Base-by-base conservation (phyloP, 2,888 invertebrate species). In the Hecatera dysodea region DNA sequence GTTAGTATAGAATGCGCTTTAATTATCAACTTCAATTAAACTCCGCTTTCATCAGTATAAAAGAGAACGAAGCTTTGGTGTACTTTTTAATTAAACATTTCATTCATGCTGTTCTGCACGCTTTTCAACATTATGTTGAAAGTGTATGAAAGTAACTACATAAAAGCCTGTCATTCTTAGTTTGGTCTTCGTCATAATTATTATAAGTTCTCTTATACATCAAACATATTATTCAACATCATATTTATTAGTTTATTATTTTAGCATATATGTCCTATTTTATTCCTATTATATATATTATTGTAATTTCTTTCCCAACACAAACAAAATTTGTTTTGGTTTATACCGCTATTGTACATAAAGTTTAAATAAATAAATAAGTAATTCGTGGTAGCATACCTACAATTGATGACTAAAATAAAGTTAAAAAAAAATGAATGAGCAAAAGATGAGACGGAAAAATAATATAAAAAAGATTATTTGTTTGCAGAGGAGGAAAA, bases 1-100 rank as follows among this genome's bases (percentile, higher is more conserved):
- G 55, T 52, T 50, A 63, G 50, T 56, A 72, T 71, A 39, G 39
- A 67, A 79, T 71, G 71, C 65, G 50, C 52, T 81, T 73, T 66
- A 73, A 84, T 78, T 78, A 84, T 46, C 39, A 71, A 69, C 56
- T 73, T 81, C 53, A 78, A 67, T 81, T 72, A 69, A 68, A 79
- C 39, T 60, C n/a, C 33, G 24, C 67, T 59, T 65, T 72, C 60
- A 66, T 64, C 53, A 29, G 29, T 53, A 61, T 59, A 42, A 50
- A 61, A 63, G 52, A 65, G 60, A 52, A 75, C 55, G 39, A 69
- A 75, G 48, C 46, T 39, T 46, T 52, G 11, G 15, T 50, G 44
- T 65, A 70, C 15, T 33, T 79, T 55, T 27, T 48, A 60, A 68
- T 53, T 24, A 46, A 57, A 62, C 12, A 9, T 60, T 29, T 22